phyloP scores from a whole-genome alignment of 2,888 invertebrate genomes.

The Apamea epomidion region DNA sequence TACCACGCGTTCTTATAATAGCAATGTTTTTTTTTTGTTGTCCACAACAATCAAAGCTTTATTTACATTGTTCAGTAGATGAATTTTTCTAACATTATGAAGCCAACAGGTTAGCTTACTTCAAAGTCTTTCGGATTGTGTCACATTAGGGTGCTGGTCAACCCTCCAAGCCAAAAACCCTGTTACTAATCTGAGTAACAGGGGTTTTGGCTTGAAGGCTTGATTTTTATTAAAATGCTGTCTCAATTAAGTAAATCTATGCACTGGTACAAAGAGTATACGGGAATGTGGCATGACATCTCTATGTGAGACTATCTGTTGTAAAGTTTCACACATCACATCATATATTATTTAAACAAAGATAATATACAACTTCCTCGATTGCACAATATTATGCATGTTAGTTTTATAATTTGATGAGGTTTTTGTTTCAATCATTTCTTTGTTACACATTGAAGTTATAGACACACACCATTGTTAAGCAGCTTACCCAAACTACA shows the following conservation, averaged over 20 bases:
- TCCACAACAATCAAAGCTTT: neutral
- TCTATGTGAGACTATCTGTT: neutral
- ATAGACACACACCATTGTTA: neutral
- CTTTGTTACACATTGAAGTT: neutral
- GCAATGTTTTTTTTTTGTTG: neutral
- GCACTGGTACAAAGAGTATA: neutral
- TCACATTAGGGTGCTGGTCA: neutral
- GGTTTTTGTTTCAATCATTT: neutral
- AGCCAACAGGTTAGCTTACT: neutral
- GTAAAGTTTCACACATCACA: neutral
- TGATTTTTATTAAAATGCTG: neutral
- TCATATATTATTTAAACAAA: neutral
- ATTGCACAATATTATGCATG: conserved; percentile 3
- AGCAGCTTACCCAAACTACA: neutral
- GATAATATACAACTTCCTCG: neutral
- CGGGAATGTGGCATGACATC: too few species aligned
- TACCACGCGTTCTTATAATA: too few species aligned
- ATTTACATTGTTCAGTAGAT: neutral
- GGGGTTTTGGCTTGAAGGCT: too few species aligned
- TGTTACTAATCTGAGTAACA: too few species aligned
- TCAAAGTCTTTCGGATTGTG: neutral
- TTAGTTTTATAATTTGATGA: neutral
- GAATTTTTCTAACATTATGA: neutral
- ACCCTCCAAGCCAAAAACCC: too few species aligned
- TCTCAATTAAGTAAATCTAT: neutral